phyloP scores from a whole-genome alignment of 1,140 invertebrate genomes.

The Palaemon carinicauda region DNA sequence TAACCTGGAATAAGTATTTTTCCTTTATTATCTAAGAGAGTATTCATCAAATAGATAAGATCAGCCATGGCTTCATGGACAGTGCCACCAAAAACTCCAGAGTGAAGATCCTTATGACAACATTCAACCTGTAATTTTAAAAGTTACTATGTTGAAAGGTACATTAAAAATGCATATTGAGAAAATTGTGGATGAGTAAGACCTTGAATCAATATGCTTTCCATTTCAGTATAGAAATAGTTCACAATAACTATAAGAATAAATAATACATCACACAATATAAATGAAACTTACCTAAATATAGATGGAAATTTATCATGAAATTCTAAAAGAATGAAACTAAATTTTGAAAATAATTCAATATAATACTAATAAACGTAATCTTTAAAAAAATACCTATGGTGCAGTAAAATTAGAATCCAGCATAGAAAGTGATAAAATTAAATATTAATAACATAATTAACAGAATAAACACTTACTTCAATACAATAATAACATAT shows the following conservation, averaged over 20 bases:
- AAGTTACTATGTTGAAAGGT: neutral
- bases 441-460: neutral
- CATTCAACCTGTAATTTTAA: conserved; percentile 73
- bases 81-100: conserved; percentile 92
- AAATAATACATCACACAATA: too few species aligned
- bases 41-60: conserved; percentile 82
- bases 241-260: too few species aligned
- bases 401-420: too few species aligned
- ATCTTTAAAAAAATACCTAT: too few species aligned
- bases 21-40: conserved; percentile 84
- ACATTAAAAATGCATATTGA: neutral
- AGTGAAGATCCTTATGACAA: conserved; percentile 92
- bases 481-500: conserved; percentile 93
- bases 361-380: too few species aligned
- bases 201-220: too few species aligned
- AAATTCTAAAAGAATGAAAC: too few species aligned
- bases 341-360: too few species aligned
- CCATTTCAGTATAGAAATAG: too few species aligned
- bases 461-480: conserved; percentile 39
- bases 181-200: too few species aligned
- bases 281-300: too few species aligned
- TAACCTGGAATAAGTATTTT: conserved; percentile 84
- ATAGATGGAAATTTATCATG: too few species aligned
- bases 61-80: conserved; percentile 90
- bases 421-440: neutral